Base-by-base conservation (phyloP, 2,797 vertebrate genomes). In the Gouania willdenowi region DNA sequence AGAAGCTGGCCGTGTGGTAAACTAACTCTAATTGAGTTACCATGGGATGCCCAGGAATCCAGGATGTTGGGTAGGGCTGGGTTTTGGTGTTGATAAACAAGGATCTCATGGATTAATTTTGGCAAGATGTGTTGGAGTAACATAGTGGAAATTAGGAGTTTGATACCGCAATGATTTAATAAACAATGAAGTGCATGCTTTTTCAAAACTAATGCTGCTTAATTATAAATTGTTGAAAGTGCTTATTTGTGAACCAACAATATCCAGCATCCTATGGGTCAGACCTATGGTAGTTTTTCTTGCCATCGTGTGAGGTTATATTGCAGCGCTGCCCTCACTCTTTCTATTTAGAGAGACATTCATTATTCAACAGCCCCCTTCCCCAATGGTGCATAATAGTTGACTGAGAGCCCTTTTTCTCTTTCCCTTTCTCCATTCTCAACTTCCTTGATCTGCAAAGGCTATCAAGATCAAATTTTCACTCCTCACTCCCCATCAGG, bases 321-420 rank as follows among this genome's bases (percentile, higher is more conserved):
- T 41, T 59, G 57, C 25, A 57, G 64, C 53, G 75, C 55, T 66
- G 46, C 49, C 29, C 57, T 59, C 63, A 29, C 57, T 59, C 63
- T 76, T 70, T 76, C 84, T 87, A 85, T 88, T 87, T 87, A 71
- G 71, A 74, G 80, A 43, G 66, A 35, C 85, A 89, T 90, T 70
- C 71, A 88, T 89, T 84, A 90, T 91, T 91, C 53, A 90, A 81
- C 41, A 47, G 37, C 20, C 48, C 54, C 45, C 65, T 74, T 58
- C 45, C 54, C 63, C 34, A 35, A 65, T 26, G 19, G 47, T 71
- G 64, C 70, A 79, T 78, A 70, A 74, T 71, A 75, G 71, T 64
- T 68, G 71, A 50, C 67, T 70, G 65, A 79, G 68, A 83, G 76
- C 62, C 56, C 61, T 45, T 63, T 60, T 54, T 45, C 55, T 37